Conservation (phyloP, 2,888 invertebrate genomes). For the Amphipoea oculea region DNA sequence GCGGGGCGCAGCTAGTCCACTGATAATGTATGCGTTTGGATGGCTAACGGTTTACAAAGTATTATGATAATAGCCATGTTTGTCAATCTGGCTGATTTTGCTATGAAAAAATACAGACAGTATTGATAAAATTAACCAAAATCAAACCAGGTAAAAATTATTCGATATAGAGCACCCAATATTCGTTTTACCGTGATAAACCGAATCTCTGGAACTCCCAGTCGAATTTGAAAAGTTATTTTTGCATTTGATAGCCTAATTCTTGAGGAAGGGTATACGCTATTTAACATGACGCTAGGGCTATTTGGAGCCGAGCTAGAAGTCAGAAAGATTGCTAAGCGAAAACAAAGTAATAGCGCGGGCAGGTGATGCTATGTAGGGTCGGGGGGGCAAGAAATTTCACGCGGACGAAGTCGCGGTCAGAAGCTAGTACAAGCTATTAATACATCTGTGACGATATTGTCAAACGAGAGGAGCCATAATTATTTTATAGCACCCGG, state of each 20-base stretch:
- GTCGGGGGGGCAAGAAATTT: no score
- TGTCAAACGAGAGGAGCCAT: neutral
- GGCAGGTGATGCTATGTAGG: no score
- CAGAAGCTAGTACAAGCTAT: no score
- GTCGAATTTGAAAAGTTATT: no score
- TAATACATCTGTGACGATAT: neutral
- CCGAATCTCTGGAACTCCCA: neutral
- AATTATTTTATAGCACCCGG: neutral
- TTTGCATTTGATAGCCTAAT: no score
- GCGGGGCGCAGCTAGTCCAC: no score
- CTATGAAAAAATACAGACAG: conserved; percentile 12
- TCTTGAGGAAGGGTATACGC: no score
- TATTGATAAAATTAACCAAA: neutral
- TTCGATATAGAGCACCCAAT: neutral
- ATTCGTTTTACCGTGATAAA: neutral
- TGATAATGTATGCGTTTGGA: neutral
- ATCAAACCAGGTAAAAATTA: neutral
- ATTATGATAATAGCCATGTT: conserved; percentile 24
- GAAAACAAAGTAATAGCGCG: no score
- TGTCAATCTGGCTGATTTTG: neutral
- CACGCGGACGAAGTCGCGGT: no score
- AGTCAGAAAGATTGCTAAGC: no score
- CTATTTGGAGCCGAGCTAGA: no score
- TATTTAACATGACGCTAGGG: no score
- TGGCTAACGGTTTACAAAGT: neutral